Base-by-base conservation (phyloP, 2,888 invertebrate species). In the Sepiola atlantica region DNA sequence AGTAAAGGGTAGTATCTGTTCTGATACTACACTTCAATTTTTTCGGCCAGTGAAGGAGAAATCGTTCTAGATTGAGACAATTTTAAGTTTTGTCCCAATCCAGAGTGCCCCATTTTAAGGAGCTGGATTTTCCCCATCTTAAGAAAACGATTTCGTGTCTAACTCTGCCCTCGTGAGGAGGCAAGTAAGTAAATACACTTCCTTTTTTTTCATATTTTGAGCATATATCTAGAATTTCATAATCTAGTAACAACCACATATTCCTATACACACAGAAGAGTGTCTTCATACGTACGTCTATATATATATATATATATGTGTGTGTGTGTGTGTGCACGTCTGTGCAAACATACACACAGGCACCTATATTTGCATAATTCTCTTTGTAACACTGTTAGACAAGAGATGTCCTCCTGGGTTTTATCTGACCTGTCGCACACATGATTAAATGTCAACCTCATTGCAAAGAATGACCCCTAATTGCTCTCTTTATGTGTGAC, bases 301-400 rank as follows among this genome's bases (percentile, higher is more conserved):
- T 10, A 61, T 28, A 61, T 24, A 24, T 24, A 28, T 61, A 61
- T 10, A 61, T 61, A 61, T 28, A 77, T 8, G 1, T 61, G 24
- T 61, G 24, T 61, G 24, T 28, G 24, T 61, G 14, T 77, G 20
- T 57, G 24, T 57, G 57, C 24, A 21, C 6, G 16, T n/a, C 10
- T 28, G 77, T n/a, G n/a, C n/a, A n/a, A 12, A 14, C 77, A n/a
- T 18, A 4, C n/a, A 77, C 77, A 77, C 4, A n/a, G n/a, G 16
- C n/a, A 77, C n/a, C 77, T n/a, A n/a, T n/a, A 77, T 77, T 77
- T 77, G 77, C 77, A 77, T n/a, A 77, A n/a, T 77, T 77, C 77
- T 77, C n/a, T 77, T 77, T 77, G 14, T n/a, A 77, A 32, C n/a
- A n/a, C 32, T 77, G 77, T 77, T 77, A 77, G 14, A 77, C n/a